These are phyloP conservation scores for Bolborhynchus lineola DNA, from an alignment of 2,113 vertebrate species.

Conservation along the genomic window DNA sequence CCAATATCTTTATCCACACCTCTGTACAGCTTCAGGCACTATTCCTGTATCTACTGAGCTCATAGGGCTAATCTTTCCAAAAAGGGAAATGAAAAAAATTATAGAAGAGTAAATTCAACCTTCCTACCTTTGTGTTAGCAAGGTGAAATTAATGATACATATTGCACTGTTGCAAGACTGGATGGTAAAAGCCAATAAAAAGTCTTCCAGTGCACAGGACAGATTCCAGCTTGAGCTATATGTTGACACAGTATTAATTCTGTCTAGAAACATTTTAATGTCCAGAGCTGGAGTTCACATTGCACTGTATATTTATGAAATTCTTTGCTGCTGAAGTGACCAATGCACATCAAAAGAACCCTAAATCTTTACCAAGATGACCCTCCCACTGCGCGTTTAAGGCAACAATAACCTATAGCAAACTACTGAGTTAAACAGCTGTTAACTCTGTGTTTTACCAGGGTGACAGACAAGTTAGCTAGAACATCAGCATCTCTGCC, in stretches of 20 bases:
- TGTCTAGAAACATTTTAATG: background rate
- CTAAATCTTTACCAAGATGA: background rate
- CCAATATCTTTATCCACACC: background rate
- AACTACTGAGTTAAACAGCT: background rate
- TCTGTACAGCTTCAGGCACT: background rate
- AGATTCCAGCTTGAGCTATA: background rate
- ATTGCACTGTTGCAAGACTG: background rate
- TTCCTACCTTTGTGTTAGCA: background rate
- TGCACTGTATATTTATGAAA: background rate
- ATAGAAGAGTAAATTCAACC: background rate
- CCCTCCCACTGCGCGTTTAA: background rate
- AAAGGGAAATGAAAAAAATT: background rate
- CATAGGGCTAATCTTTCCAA: background rate
- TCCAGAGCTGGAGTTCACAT: background rate
- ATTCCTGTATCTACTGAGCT: background rate
- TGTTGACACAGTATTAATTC: background rate
- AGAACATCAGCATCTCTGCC: background rate
- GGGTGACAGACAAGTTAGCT: background rate
- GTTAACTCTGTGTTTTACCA: background rate
- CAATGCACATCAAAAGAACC: background rate
- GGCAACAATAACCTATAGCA: background rate
- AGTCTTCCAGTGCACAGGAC: background rate
- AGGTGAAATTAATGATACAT: background rate
- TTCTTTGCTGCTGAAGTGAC: background rate
- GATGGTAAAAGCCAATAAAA: background rate